These are phyloP conservation scores for Athene cunicularia DNA, from an alignment of 2,113 vertebrate genomes.

Conservation along the genomic window DNA sequence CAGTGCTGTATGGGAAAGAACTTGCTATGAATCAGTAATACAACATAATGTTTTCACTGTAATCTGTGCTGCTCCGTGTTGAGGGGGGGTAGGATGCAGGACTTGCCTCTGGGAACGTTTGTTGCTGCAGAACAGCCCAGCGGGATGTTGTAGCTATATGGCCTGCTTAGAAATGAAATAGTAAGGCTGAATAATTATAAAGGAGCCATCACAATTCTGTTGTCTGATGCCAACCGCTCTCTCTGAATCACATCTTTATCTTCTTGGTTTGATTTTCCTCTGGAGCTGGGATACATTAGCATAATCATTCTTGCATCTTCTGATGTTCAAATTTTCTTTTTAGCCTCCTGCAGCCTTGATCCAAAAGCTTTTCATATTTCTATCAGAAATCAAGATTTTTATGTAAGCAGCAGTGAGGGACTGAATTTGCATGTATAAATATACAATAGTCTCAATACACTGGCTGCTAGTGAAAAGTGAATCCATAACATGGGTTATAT, in stretches of 20 bases:
- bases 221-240: not conserved
- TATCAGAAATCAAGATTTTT: not conserved
- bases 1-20: not conserved
- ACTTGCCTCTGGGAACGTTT: not conserved
- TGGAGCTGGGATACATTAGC: not conserved
- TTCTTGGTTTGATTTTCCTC: not conserved
- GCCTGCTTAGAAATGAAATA: not conserved
- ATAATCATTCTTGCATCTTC: not conserved
- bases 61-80: not conserved
- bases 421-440: slow-evolving; percentile 26
- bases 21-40: not conserved
- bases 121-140: not conserved
- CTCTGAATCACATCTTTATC: not conserved
- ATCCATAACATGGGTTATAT: not conserved
- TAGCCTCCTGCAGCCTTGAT: slow-evolving; percentile 2
- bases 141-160: not conserved
- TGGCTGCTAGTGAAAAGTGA: not conserved
- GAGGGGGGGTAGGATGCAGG: not conserved
- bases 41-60: not conserved
- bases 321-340: slow-evolving; percentile 10
- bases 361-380: slow-evolving; percentile 20
- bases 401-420: not conserved
- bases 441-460: not conserved
- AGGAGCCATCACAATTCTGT: not conserved
- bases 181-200: not conserved